Evolutionary conservation across 2,797 vertebrate species (phyloP).

Genomic region (Typhlichthys subterraneus): DNA sequence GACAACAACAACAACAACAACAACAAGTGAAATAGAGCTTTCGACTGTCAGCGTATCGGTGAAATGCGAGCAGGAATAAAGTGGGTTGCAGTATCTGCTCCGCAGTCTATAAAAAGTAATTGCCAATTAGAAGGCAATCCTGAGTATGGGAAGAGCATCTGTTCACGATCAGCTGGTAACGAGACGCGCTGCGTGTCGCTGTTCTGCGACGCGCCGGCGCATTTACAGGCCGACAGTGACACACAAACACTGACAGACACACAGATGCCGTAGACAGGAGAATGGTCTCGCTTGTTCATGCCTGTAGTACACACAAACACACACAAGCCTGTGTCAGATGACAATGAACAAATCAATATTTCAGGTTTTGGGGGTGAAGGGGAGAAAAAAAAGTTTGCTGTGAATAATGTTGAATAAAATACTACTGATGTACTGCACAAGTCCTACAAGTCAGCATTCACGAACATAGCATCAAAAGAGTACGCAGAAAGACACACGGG

Average conservation of each 20-base stretch:
- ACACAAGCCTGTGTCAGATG: slow-evolving; percentile 10
- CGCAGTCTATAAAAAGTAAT: slow-evolving; percentile 76
- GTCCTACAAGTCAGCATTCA: slow-evolving; percentile 14
- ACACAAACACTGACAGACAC: slow-evolving; percentile 17
- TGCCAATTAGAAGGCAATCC: slow-evolving; percentile 76
- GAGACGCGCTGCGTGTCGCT: slow-evolving; percentile 48
- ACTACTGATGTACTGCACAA: not conserved
- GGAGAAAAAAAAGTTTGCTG: too few relatives aligned
- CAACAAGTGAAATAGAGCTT: slow-evolving; percentile 41
- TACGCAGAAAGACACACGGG: not conserved
- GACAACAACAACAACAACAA: slow-evolving; percentile 27
- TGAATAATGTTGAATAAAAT: slow-evolving; percentile 3
- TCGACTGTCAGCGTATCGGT: slow-evolving; percentile 67
- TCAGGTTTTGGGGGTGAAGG: not conserved
- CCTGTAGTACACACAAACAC: slow-evolving; percentile 15
- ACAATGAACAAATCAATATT: slow-evolving; percentile 18
- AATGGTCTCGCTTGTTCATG: slow-evolving; percentile 10
- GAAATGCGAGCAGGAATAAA: slow-evolving; percentile 61
- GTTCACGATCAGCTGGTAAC: slow-evolving; percentile 64
- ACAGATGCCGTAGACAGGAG: slow-evolving; percentile 12
- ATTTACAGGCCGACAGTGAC: slow-evolving; percentile 20
- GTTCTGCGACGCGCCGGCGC: slow-evolving; percentile 30
- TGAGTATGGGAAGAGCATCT: slow-evolving; percentile 67
- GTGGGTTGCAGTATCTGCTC: slow-evolving; percentile 62
- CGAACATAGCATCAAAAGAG: slow-evolving; percentile 57